These are phyloP conservation scores for Strigamia crassipes DNA, from an alignment of 2,888 invertebrate genomes.

Conservation along the genomic window DNA sequence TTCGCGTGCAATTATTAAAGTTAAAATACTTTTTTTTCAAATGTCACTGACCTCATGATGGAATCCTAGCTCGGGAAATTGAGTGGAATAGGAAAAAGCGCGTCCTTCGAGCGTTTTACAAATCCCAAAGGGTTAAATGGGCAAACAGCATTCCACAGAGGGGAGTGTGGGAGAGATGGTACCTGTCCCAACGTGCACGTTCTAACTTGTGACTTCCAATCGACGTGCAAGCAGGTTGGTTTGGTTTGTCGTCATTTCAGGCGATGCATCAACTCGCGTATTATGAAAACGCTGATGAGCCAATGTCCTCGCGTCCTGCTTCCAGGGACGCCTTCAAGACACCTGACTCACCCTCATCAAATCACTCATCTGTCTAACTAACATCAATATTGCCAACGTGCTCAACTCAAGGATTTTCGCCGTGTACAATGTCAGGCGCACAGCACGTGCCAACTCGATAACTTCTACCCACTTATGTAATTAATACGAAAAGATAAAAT, in stretches of 20 bases:
- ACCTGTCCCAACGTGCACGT: neutral
- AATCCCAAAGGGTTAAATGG: slow-evolving; percentile 8
- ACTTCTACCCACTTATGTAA: neutral
- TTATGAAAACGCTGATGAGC: neutral
- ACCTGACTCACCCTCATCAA: neutral
- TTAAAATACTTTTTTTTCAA: neutral
- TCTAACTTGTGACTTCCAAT: neutral
- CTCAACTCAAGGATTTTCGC: neutral
- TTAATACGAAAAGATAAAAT: neutral
- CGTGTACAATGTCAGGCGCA: neutral
- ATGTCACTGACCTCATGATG: slow-evolving; percentile 41
- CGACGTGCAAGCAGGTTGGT: neutral
- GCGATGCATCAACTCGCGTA: neutral
- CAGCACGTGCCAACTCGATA: neutral
- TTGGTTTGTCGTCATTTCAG: slow-evolving; percentile 18
- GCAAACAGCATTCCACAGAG: neutral
- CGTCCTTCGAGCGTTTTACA: neutral
- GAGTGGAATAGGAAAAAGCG: neutral
- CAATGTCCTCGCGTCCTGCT: slow-evolving; percentile 32
- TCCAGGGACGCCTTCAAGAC: slow-evolving; percentile 27
- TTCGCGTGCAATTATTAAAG: neutral
- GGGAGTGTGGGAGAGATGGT: neutral
- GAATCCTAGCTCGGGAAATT: neutral
- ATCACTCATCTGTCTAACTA: neutral
- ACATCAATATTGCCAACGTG: neutral